Evolutionary conservation across 2,797 vertebrate genomes (phyloP).

Genomic region (Uromys caudimaculatus): DNA sequence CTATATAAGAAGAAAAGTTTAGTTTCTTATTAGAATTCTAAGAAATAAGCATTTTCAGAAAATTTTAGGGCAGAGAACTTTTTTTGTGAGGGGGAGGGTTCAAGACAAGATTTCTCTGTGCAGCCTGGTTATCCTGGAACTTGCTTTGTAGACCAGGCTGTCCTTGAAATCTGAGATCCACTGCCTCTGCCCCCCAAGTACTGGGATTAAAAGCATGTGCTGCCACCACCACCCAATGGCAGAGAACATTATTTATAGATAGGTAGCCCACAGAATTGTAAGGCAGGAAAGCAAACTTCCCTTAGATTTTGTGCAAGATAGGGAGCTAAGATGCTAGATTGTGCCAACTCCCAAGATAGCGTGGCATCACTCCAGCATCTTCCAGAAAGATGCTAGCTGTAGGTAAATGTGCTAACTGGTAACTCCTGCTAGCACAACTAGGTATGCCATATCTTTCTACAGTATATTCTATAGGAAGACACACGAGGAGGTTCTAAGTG

Average conservation of each 20-base stretch:
- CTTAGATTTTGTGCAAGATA: slow-evolving; percentile 15
- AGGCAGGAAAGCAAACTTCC: slow-evolving; percentile 41
- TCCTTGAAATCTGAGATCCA: neutral
- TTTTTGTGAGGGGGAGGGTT: neutral
- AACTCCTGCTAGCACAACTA: slow-evolving; percentile 26
- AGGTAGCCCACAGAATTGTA: slow-evolving; percentile 22
- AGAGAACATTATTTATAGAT: slow-evolving; percentile 30
- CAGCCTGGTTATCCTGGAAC: neutral
- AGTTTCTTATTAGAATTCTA: slow-evolving; percentile 19
- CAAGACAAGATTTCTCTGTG: neutral
- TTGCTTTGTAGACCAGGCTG: neutral
- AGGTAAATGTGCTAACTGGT: neutral
- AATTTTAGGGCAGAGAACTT: neutral
- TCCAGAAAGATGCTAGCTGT: neutral
- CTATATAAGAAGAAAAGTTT: neutral
- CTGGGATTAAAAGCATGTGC: neutral
- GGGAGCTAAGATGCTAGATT: neutral
- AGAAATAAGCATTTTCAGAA: slow-evolving; percentile 16
- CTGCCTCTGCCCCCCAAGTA: neutral
- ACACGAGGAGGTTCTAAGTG: neutral
- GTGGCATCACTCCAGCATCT: neutral
- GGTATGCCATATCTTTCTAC: neutral
- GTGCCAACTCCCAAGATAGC: neutral
- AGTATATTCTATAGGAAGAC: neutral
- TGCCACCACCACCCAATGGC: neutral